Base-by-base conservation (phyloP, 2,888 invertebrate genomes). In the Rhaphigaster nebulosa region DNA sequence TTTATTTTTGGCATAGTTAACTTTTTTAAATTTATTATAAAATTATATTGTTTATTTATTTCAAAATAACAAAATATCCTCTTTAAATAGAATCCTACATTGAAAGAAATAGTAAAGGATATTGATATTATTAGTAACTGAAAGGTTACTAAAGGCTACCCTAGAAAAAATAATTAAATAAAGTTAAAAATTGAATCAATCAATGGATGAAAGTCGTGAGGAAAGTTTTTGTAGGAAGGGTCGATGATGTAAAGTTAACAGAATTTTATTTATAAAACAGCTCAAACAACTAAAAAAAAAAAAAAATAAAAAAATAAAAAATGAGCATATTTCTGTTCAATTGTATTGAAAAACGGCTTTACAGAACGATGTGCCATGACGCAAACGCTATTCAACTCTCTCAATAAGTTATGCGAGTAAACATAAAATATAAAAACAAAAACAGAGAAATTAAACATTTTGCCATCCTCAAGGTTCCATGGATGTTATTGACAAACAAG, bases 361-460 rank as follows among this genome's bases (percentile, higher is more conserved):
- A 20, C 34, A 34, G 23, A 38, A 76, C 1, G 38, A 38, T 34
- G 70, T 8, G 70, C 20, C 10, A 76, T 76, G 70, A 34, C 70
- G 70, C 70, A 76, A 76, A 76, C 20, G 18, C 34, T 76, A 38
- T 76, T 65, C 29, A 65, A 5, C 65, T 65, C 70, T 38, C 8
- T 76, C 18, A 13, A 76, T 38, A 34, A 70, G 70, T 70, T 38
- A 23, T 34, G 34, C 34, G 70, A 8, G 70, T 34, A 76, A 34
- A 38, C 38, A 76, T 38, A 76, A 38, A 26, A 76, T 23, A 38
- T 76, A 76, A 38, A 76, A 76, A 65, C 65, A 65, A 65, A 65
- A 65, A 18, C 34, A 76, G 70, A 65, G 38, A 76, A 76, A 76
- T 76, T 38, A 76, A 76, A 76, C 70, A 29, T 34, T 70, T 70